Evolutionary conservation across 2,113 vertebrate species (phyloP), one percentile per base, ranked within the genome.

Genomic region (Eublepharis macularius): DNA sequence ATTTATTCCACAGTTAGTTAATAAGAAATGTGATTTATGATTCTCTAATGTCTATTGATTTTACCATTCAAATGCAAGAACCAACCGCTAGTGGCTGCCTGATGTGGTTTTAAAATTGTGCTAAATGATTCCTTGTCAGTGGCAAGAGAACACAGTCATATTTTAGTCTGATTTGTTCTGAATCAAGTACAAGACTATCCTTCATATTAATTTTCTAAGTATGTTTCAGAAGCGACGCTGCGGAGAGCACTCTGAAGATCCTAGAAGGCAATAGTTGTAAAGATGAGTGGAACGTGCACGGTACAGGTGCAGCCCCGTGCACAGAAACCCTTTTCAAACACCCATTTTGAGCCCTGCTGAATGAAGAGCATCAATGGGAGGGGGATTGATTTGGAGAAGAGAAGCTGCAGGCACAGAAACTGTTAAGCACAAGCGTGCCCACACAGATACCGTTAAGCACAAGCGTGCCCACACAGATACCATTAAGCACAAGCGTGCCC

Each of bases 1-100:
- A 84, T 84, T 84, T 84, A 84, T 69, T 77, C 17, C 19, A 82
- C n/a, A n/a, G 5, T 82, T 69, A 78, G 47, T 83, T 4, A 87
- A 0, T 32, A 57, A 21, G 5, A 49, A 81, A 73, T 26, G 2
- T 1, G 0, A 73, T 21, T 39, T 60, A n/a, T 39, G 14, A 82
- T 26, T 66, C 12, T 80, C 13, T 51, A 34, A 54, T 24, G 7
- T 51, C 45, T n/a, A 80, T 66, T 80, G 54, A 66, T 65, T 57
- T 39, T 43, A 47, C 49, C 76, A n/a, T 29, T 4, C 4, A 76
- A 0, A 1, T 43, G 75, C 4, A 3, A 73, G 6, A 43, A 86
- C 85, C 57, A 80, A 34, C 34, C 13, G 8, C 49, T 12, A 4
- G 83, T 49, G 75, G 51, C 81, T 60, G 39, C n/a, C 66, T 34